Conservation (phyloP, 2,113 vertebrate genomes). For the Hydrolagus affinis region DNA sequence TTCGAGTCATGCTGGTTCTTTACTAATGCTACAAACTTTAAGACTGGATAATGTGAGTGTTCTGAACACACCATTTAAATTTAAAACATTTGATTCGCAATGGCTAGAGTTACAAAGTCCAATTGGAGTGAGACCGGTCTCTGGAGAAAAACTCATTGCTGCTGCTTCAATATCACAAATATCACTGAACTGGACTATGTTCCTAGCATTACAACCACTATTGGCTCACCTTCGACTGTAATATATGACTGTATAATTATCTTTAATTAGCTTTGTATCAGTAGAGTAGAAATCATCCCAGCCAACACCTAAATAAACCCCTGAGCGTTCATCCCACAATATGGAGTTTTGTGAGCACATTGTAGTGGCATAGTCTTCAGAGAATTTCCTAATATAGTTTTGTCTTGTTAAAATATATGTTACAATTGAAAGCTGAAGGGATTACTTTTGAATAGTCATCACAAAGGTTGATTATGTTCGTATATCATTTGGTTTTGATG, state of each 20-base stretch:
- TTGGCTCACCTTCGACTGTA: not conserved
- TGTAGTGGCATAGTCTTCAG: constrained; percentile 62
- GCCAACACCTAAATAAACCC: not conserved
- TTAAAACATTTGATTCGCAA: too few species aligned
- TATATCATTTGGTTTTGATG: constrained; percentile 77
- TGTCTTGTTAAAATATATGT: constrained; percentile 66
- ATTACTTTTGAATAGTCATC: constrained; percentile 81
- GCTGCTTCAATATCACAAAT: not conserved
- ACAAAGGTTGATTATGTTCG: constrained; percentile 79
- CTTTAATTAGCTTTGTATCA: not conserved
- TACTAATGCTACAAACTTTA: too few species aligned
- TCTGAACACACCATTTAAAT: too few species aligned
- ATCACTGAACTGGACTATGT: too few species aligned
- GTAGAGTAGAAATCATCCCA: not conserved
- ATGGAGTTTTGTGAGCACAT: constrained; percentile 29
- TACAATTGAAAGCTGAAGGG: constrained; percentile 69
- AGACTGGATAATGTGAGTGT: too few species aligned
- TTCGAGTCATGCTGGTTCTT: too few species aligned
- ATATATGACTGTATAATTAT: not conserved
- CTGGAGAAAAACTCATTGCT: too few species aligned
- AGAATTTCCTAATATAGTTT: constrained; percentile 65
- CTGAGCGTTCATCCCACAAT: not conserved
- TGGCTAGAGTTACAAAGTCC: too few species aligned
- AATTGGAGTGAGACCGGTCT: too few species aligned
- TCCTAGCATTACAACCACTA: not conserved